phyloP scores from a whole-genome alignment of 2,888 invertebrate species.

The Meloe dianella region DNA sequence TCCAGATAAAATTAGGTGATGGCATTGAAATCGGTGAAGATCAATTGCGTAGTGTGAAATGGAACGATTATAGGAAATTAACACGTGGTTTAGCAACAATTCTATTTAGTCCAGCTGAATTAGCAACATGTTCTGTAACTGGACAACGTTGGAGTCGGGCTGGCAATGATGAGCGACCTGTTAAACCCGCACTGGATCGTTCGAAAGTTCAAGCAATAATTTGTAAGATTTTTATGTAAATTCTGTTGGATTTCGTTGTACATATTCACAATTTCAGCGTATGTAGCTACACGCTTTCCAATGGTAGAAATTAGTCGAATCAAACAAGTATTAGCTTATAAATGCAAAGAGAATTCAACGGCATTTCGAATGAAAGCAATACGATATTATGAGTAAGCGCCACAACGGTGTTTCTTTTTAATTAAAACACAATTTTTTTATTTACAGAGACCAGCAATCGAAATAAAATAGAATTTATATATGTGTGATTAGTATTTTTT shows the following conservation, averaged over 20 bases:
- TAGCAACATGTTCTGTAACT: slow-evolving; percentile 77
- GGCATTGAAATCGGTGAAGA: slow-evolving; percentile 77
- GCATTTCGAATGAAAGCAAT: slow-evolving; percentile 77
- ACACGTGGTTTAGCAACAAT: slow-evolving; percentile 77
- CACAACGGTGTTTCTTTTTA: background rate
- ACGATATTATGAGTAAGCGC: slow-evolving; percentile 63
- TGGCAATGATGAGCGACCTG: slow-evolving; percentile 74
- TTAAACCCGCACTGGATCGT: slow-evolving; percentile 75
- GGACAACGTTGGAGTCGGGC: slow-evolving; percentile 79
- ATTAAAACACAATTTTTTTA: background rate
- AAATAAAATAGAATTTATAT: slow-evolving; percentile 17
- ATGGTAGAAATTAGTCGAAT: slow-evolving; percentile 77
- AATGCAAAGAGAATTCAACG: slow-evolving; percentile 79
- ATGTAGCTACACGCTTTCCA: slow-evolving; percentile 76
- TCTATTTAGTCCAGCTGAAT: slow-evolving; percentile 74
- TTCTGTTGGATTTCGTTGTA: slow-evolving; percentile 35
- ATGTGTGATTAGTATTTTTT: slow-evolving; percentile 5
- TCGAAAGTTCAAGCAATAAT: slow-evolving; percentile 78
- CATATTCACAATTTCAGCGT: slow-evolving; percentile 63
- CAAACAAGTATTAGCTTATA: slow-evolving; percentile 78
- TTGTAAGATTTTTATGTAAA: slow-evolving; percentile 58
- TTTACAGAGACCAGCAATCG: slow-evolving; percentile 27
- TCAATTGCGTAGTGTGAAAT: slow-evolving; percentile 73
- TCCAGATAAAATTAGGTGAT: slow-evolving; percentile 73
- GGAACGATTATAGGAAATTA: slow-evolving; percentile 77